Base-by-base conservation (phyloP, 2,797 vertebrate species). In the Parotocinclus haroldoi region DNA sequence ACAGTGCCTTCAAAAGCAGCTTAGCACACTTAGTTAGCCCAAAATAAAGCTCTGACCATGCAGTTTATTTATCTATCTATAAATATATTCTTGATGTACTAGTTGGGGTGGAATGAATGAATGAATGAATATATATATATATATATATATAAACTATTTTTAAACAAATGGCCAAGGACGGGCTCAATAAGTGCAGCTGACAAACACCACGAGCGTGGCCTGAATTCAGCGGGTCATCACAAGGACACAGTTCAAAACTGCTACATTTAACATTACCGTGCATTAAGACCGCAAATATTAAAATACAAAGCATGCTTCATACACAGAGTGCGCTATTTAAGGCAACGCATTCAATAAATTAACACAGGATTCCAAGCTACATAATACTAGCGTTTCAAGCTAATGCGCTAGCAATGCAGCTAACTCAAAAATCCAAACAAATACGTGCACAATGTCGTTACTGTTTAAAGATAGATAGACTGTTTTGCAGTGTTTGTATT, bases 211-310 rank as follows among this genome's bases (percentile, higher is more conserved):
- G 10, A 9, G 37, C 37, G 2, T n/a, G 63, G 66, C 60, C 63
- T 68, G 71, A 3, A 63, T 48, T 70, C 8, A 71, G 36, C 50
- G 71, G 79, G 81, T 82, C 81, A 81, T 72, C 71, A 60, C 79
- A 82, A 82, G 81, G 79, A 73, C 81, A 81, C 40, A 11, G 49
- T 17, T 7, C 36, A 46, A 60, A 49, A n/a, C 44, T 36, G 11
- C 11, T 4, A 37, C 9, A 42, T 42, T 42, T 9, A 50, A 14
- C 16, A n/a, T 16, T 50, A 50, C 45, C 45, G 45, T 12, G n/a
- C n/a, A 50, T 50, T 14, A 14, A 50, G n/a, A 8, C 16, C 7
- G 1, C 10, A 65, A 11, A 13, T 12, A 37, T 17, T 10, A 14
- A 1, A 17, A 45, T 7, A 0, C n/a, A 46, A 36, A 8, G 9